A percentile compares a stretch with the other conserved stretches of the same genome.
Evolutionary conservation across 2,797 vertebrate species (phyloP).

Genomic region (Sebastes diaconus): DNA sequence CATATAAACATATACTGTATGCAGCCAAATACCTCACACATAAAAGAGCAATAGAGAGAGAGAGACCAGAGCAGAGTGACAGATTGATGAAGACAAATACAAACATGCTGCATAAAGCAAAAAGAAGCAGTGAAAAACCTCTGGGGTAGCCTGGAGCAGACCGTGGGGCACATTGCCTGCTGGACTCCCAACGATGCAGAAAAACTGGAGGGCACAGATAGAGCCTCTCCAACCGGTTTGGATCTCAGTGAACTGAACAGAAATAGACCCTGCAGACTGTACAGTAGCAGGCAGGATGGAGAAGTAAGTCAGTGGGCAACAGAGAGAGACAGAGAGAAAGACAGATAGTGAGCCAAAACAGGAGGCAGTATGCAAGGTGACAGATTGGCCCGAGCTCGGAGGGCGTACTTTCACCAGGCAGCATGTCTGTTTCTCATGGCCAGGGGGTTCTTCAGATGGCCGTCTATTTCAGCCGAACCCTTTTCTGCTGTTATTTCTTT

Average conservation of each 20-base stretch:
- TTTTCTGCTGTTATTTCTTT: slow-evolving; percentile 16
- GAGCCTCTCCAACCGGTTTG: slow-evolving; percentile 40
- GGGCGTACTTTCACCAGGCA: slow-evolving; percentile 42
- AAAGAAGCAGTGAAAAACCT: slow-evolving; percentile 12
- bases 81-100: not conserved
- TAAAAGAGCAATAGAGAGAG: not conserved
- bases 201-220: slow-evolving; percentile 36
- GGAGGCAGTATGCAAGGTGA: slow-evolving; percentile 39
- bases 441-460: slow-evolving; percentile 56
- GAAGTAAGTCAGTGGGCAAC: not conserved
- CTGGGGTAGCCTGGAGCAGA: slow-evolving; percentile 7
- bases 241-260: slow-evolving; percentile 38
- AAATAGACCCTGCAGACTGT: slow-evolving; percentile 45
- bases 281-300: slow-evolving; percentile 22
- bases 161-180: not conserved
- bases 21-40: too few relatives aligned
- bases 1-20: too few relatives aligned
- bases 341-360: slow-evolving; percentile 29
- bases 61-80: not conserved
- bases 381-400: slow-evolving; percentile 50
- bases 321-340: slow-evolving; percentile 12
- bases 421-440: slow-evolving; percentile 41
- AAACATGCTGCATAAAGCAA: not conserved
- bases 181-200: slow-evolving; percentile 28
- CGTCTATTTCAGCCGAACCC: slow-evolving; percentile 16